These are phyloP conservation scores for Poicephalus meyeri DNA, from an alignment of 2,113 vertebrate genomes.

Conservation along the genomic window DNA sequence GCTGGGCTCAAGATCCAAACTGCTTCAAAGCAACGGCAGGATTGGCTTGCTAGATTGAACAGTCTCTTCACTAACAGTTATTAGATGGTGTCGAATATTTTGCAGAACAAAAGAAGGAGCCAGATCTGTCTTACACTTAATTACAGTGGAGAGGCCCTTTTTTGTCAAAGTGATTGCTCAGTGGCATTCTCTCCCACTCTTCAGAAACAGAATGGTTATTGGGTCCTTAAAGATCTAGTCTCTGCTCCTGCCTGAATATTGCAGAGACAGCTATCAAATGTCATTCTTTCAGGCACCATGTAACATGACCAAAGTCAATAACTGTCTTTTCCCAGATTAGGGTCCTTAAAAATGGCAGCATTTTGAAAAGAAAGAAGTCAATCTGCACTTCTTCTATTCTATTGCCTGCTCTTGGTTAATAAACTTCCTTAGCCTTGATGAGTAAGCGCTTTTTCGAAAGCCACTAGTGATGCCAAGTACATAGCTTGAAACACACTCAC, in stretches of 20 bases:
- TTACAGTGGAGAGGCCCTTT: not conserved
- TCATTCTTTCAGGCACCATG: conserved; percentile 11
- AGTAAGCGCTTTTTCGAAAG: not conserved
- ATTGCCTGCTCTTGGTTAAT: not conserved
- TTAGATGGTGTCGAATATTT: not conserved
- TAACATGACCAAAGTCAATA: conserved; percentile 1
- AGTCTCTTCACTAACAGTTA: not conserved
- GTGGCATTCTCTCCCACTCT: not conserved
- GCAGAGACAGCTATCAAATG: not conserved
- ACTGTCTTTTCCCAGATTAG: not conserved
- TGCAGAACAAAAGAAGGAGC: not conserved
- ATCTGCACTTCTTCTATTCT: not conserved
- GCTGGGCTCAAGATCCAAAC: not conserved
- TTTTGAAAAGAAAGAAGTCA: not conserved
- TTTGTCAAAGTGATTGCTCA: not conserved
- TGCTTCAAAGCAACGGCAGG: not conserved
- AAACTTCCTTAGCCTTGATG: not conserved
- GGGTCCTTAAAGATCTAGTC: not conserved
- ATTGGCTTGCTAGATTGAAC: not conserved
- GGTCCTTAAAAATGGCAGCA: not conserved
- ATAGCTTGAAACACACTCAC: not conserved
- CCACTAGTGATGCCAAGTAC: not conserved
- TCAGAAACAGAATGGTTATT: not conserved
- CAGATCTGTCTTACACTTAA: not conserved
- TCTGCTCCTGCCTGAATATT: not conserved